These are phyloP conservation scores for Myotis davidii DNA, from an alignment of 2,113 vertebrate genomes.

Conservation along the genomic window DNA sequence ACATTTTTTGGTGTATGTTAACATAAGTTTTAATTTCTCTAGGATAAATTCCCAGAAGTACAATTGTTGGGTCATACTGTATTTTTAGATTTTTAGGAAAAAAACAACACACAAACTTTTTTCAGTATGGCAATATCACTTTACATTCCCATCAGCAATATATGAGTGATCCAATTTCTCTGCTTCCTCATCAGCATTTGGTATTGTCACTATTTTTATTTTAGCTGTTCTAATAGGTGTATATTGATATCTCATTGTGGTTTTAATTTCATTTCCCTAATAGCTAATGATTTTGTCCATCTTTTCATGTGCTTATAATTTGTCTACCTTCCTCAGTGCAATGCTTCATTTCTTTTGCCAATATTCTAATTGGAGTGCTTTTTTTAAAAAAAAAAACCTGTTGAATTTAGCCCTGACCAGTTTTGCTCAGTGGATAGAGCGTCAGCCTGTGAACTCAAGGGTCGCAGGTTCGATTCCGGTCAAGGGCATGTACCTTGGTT, in stretches of 20 bases:
- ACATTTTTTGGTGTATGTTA: neutral
- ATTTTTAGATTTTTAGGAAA: neutral
- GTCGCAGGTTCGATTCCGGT: too few species aligned
- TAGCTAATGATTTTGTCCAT: neutral
- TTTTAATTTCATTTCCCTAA: slow-evolving; percentile 24
- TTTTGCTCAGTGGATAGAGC: too few species aligned
- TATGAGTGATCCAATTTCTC: neutral
- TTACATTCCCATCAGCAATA: slow-evolving; percentile 28
- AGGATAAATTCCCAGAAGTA: neutral
- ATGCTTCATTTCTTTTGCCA: neutral
- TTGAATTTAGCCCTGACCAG: too few species aligned
- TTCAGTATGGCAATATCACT: neutral
- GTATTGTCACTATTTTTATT: neutral
- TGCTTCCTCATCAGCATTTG: neutral
- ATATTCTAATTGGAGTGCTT: neutral
- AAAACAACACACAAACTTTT: neutral
- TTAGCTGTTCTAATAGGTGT: neutral
- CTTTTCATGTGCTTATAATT: neutral
- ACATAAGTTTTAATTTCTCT: neutral
- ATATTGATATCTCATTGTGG: neutral
- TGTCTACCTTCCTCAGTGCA: neutral
- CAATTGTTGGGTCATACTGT: neutral
- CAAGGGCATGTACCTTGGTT: too few species aligned
- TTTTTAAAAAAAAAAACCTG: neutral
- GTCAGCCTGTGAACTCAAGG: too few species aligned